phyloP scores from a whole-genome alignment of 2,888 invertebrate genomes.

The Philereme vetulata region DNA sequence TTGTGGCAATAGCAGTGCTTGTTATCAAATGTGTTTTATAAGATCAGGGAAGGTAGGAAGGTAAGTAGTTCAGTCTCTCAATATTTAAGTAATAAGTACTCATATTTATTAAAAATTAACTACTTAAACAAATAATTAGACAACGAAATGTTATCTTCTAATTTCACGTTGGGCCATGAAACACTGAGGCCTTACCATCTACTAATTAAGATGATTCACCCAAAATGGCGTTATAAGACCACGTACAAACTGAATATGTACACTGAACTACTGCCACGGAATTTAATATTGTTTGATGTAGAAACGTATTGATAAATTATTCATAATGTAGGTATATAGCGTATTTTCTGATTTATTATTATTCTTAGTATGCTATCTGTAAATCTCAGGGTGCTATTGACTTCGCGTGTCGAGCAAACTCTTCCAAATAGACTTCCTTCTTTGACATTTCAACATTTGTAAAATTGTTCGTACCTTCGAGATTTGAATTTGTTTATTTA shows the following conservation, averaged over 20 bases:
- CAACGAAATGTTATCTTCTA: too few species aligned
- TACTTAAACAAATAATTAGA: too few species aligned
- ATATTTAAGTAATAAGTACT: too few species aligned
- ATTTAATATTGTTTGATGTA: slow-evolving; percentile 50
- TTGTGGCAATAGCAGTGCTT: too few species aligned
- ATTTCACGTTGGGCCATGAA: too few species aligned
- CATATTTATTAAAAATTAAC: too few species aligned
- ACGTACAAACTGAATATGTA: not conserved
- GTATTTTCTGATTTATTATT: slow-evolving; percentile 48
- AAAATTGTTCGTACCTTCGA: not conserved
- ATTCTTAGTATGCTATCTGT: slow-evolving; percentile 45
- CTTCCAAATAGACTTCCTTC: slow-evolving; percentile 7
- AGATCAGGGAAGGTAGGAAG: too few species aligned
- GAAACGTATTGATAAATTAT: slow-evolving; percentile 47
- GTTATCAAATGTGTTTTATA: too few species aligned
- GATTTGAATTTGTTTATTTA: not conserved
- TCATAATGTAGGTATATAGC: slow-evolving; percentile 1
- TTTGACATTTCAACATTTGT: not conserved
- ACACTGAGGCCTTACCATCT: too few species aligned
- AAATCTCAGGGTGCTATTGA: slow-evolving; percentile 70
- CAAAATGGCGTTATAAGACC: slow-evolving; percentile 1
- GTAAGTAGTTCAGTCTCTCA: too few species aligned
- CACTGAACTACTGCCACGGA: slow-evolving; percentile 34
- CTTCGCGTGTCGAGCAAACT: slow-evolving; percentile 23
- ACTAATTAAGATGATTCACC: too few species aligned